A percentile compares a stretch with the other conserved stretches of the same genome.
phyloP scores from a whole-genome alignment of 2,797 vertebrate species.

The Hippocampus kuda region DNA sequence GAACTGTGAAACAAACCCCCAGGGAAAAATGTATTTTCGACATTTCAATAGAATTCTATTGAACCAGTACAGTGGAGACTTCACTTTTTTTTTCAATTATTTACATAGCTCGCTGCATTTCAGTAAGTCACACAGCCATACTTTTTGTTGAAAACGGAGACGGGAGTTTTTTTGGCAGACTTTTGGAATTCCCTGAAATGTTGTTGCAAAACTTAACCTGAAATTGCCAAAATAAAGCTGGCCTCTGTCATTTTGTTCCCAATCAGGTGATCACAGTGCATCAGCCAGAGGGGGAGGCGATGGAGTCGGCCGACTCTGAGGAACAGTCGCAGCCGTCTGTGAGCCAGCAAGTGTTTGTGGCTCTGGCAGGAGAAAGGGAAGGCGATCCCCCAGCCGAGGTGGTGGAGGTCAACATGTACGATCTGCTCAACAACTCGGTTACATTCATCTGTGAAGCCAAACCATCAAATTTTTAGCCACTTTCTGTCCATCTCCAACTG shows the following conservation, averaged over 20 bases:
- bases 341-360: slow-evolving; percentile 71
- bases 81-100: no score
- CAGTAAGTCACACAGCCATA: no score
- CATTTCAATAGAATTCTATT: no score
- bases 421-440: slow-evolving; percentile 73
- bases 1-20: no score
- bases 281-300: background rate
- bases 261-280: background rate
- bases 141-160: no score
- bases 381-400: slow-evolving; percentile 56
- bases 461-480: background rate
- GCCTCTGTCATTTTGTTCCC: background rate
- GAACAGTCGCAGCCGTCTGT: slow-evolving; percentile 55
- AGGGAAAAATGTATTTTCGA: no score
- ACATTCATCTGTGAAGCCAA: slow-evolving; percentile 69
- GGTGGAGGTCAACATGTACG: slow-evolving; percentile 75
- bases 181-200: background rate
- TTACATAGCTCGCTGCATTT: no score
- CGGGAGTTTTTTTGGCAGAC: background rate
- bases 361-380: slow-evolving; percentile 57
- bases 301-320: background rate
- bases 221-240: background rate
- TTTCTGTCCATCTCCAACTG: background rate
- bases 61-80: no score
- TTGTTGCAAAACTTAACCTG: background rate